phyloP scores from a whole-genome alignment of 2,888 invertebrate genomes.

The Heliconius ismenius region DNA sequence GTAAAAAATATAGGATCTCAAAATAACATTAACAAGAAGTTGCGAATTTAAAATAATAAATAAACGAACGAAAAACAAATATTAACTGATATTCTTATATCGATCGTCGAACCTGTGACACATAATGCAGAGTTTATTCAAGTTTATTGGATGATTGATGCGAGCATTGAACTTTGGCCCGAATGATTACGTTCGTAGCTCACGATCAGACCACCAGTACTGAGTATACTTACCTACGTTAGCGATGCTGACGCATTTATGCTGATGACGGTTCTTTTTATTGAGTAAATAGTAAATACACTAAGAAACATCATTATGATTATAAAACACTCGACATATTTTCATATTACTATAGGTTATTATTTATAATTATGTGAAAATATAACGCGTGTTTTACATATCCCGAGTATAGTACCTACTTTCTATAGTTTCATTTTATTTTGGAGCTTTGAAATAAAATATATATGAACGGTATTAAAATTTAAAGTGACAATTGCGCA shows the following conservation, averaged over 20 bases:
- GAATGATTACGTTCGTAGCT: background rate
- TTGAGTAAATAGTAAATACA: background rate
- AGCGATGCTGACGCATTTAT: background rate
- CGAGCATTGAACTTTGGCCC: conserved; percentile 12
- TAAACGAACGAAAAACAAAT: conserved; percentile 1
- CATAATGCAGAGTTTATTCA: conserved; percentile 26
- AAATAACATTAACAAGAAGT: background rate
- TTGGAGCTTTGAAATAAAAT: background rate
- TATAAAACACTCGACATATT: background rate
- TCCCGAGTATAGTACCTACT: background rate
- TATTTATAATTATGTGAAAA: no score
- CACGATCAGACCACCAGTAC: background rate
- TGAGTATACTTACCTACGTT: background rate
- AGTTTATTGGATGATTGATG: conserved; percentile 13
- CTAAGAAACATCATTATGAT: background rate
- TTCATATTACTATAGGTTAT: background rate
- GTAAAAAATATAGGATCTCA: background rate
- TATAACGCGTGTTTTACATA: no score
- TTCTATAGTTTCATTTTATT: background rate
- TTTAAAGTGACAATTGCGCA: background rate
- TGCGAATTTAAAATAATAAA: background rate
- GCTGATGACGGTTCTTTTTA: background rate
- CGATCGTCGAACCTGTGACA: conserved; percentile 15
- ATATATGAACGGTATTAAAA: background rate
- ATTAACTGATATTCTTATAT: conserved; percentile 1